These are phyloP conservation scores for Centropyge bicolor DNA, from an alignment of 2,797 vertebrate genomes.

Conservation along the genomic window DNA sequence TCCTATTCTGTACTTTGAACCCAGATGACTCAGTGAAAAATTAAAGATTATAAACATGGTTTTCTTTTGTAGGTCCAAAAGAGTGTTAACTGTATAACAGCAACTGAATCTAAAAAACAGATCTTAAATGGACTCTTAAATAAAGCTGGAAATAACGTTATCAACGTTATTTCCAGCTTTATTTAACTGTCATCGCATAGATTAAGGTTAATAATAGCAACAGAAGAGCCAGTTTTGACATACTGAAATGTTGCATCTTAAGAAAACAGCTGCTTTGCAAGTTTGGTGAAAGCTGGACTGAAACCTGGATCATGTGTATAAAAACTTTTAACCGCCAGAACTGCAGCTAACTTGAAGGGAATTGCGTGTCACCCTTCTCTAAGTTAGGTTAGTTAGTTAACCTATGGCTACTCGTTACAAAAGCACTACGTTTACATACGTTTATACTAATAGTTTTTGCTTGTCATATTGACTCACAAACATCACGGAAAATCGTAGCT, in stretches of 20 bases:
- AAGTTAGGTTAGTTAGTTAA: neutral
- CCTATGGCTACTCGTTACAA: neutral
- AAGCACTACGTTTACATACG: fast-evolving
- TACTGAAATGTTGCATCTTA: neutral
- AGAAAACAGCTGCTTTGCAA: neutral
- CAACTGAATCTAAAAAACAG: no score
- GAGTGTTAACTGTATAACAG: neutral
- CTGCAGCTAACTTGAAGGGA: neutral
- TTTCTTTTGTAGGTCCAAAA: neutral
- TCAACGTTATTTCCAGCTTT: no score
- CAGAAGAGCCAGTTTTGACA: neutral
- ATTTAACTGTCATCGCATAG: no score
- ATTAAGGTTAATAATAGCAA: no score
- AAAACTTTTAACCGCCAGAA: neutral
- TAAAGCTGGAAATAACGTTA: neutral
- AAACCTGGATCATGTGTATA: neutral
- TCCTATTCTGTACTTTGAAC: neutral
- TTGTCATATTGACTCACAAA: neutral
- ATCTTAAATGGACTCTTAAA: no score
- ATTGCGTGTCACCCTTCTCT: neutral
- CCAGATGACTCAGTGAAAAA: neutral
- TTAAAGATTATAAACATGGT: neutral
- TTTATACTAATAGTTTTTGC: neutral
- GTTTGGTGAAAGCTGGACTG: neutral
- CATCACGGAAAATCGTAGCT: fast-evolving